Base-by-base conservation (phyloP, 2,113 vertebrate species). In the Lophochroa leadbeateri region DNA sequence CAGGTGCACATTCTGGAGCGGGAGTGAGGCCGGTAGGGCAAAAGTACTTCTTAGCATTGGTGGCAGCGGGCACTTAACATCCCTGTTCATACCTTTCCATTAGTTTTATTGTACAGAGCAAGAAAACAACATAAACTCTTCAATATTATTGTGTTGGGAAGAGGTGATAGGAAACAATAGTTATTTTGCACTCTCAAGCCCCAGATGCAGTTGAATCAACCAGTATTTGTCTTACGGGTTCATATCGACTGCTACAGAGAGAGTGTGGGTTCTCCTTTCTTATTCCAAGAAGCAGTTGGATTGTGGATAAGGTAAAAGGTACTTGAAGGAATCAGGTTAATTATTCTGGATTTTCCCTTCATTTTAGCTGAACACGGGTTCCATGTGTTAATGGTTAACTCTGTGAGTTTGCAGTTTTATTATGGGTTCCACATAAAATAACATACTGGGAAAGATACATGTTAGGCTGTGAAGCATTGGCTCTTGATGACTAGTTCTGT, bases 231-330 rank as follows among this genome's bases (percentile, higher is more conserved):
- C 24, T 28, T 17, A 18, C 0, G 8, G 28, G 33, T 72, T 84
- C 44, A 6, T 69, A 23, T 35, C 60, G 33, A 41, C 55, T 78
- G 20, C 41, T 35, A 1, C 41, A 31, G 17, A 33, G 57, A 69
- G 29, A 33, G 44, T 27, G 49, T n/a, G 67, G 81, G 15, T 23
- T 61, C 46, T n/a, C 16, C 55, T 72, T 29, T 16, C 6, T 44
- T 52, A 41, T 1, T 44, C 49, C 37, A 24, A n/a, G 44, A 5
- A 37, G 15, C 39, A 58, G 0, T 0, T n/a, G 28, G 67, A 16
- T 24, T 82, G 46, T 31, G 64, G 35, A 60, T 47, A 43, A 81
- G 33, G 47, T 61, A 37, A 28, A 83, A 88, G 10, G 31, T 39
- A 23, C 35, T 52, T 71, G 68, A 61, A 90, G 17, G 23, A 65